Evolutionary conservation across 2,888 invertebrate species (phyloP).

Genomic region (Pseudococcus longispinus): DNA sequence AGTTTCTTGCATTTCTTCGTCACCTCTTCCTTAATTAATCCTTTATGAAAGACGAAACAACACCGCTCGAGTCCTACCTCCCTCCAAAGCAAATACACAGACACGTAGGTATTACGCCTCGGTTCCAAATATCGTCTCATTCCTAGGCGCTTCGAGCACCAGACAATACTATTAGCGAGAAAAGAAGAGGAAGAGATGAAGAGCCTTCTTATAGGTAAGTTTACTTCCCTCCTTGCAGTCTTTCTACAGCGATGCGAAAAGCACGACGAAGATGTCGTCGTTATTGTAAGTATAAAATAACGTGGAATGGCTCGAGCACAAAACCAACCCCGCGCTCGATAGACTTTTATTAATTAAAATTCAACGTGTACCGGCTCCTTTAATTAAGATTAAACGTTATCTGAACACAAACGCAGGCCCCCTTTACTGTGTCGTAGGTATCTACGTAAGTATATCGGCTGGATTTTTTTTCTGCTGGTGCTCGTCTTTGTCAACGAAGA

Average conservation of each 20-base stretch:
- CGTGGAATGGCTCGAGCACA: not conserved
- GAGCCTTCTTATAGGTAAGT: not conserved
- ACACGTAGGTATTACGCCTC: not conserved
- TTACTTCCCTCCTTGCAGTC: not conserved
- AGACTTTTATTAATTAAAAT: constrained; percentile 34
- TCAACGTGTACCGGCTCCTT: not conserved
- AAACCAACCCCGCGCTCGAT: not conserved
- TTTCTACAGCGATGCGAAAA: not conserved
- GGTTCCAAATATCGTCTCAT: not conserved
- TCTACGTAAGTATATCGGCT: not conserved
- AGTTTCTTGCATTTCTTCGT: not conserved
- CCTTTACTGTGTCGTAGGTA: not conserved
- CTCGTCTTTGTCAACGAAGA: too few species aligned
- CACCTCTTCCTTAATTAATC: not conserved
- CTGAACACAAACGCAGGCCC: not conserved
- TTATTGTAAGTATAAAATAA: not conserved
- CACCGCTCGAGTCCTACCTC: not conserved
- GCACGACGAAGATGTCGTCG: not conserved
- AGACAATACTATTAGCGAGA: not conserved
- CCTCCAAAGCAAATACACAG: not conserved
- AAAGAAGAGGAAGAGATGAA: not conserved
- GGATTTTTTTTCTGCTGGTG: not conserved
- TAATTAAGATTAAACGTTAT: constrained; percentile 28
- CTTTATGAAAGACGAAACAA: not conserved
- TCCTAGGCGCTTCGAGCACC: not conserved